Conservation (phyloP, 2,888 invertebrate genomes). For the Operophtera brumata region DNA sequence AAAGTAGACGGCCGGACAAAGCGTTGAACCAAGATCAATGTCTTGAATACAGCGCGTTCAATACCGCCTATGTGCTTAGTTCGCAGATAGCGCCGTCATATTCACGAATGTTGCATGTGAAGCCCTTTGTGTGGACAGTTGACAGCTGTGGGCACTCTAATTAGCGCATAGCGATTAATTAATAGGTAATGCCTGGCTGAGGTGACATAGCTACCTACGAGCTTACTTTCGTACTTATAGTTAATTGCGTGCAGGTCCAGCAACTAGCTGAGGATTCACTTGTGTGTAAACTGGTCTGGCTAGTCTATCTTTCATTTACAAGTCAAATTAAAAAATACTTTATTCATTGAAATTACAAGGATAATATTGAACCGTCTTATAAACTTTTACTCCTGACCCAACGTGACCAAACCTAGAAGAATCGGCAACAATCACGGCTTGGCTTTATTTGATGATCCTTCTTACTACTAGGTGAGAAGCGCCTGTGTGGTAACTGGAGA, state of each 20-base stretch:
- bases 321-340: too few species aligned
- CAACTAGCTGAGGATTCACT: conserved; percentile 21
- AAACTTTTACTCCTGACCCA: too few species aligned
- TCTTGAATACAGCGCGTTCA: conserved; percentile 60
- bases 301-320: too few species aligned
- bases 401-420: too few species aligned
- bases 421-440: too few species aligned
- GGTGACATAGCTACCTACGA: conserved; percentile 44
- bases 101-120: conserved; percentile 43
- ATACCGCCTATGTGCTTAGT: conserved; percentile 50
- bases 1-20: conserved; percentile 61
- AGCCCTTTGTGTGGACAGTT: conserved; percentile 55
- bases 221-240: conserved; percentile 11
- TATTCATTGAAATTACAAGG: too few species aligned
- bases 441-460: too few species aligned
- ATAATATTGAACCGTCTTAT: too few species aligned
- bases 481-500: too few species aligned
- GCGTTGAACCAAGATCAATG: conserved; percentile 70
- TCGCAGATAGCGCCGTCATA: conserved; percentile 42
- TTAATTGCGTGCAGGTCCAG: conserved; percentile 27
- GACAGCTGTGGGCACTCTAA: conserved; percentile 67
- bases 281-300: conserved; percentile 1
- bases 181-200: conserved; percentile 64
- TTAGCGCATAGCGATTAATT: conserved; percentile 75
- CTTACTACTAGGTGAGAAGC: too few species aligned